Conservation (phyloP, 2,797 vertebrate species). For the Micropoecilia bifurca region DNA sequence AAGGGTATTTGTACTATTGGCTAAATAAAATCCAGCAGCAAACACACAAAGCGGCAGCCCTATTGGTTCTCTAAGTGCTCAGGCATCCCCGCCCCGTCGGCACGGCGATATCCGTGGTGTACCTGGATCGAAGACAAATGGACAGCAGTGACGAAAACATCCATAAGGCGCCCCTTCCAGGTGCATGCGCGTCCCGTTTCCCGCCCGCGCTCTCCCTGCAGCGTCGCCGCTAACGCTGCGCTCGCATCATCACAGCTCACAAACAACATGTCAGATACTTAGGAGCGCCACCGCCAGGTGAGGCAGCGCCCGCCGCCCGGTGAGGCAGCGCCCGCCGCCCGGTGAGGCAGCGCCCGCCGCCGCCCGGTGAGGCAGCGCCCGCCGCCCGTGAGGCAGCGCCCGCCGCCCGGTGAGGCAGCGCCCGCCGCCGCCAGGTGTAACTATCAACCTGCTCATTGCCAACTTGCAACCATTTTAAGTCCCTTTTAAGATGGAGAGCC, state of each 20-base stretch:
- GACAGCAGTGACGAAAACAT: slow-evolving; percentile 60
- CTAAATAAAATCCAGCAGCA: slow-evolving; percentile 73
- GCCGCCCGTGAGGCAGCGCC: slow-evolving; percentile 40
- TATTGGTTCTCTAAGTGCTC: slow-evolving; percentile 73
- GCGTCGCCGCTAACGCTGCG: neutral
- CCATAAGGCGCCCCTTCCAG: slow-evolving; percentile 71
- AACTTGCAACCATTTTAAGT: slow-evolving; percentile 81
- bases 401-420: slow-evolving; percentile 41
- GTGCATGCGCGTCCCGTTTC: slow-evolving; percentile 61
- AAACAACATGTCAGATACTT: slow-evolving; percentile 35
- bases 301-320: slow-evolving; percentile 31
- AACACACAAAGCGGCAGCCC: slow-evolving; percentile 71
- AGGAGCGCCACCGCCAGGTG: slow-evolving; percentile 48
- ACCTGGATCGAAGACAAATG: slow-evolving; percentile 77
- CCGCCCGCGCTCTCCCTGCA: neutral
- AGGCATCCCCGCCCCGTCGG: slow-evolving; percentile 55
- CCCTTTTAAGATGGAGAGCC: slow-evolving; percentile 75
- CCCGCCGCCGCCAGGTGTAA: slow-evolving; percentile 64
- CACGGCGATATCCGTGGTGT: slow-evolving; percentile 61
- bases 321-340: no score
- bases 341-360: slow-evolving; percentile 35
- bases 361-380: slow-evolving; percentile 60
- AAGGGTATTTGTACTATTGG: slow-evolving; percentile 65
- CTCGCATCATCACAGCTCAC: slow-evolving; percentile 42
- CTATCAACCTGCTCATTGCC: slow-evolving; percentile 86